Evolutionary conservation across 2,888 invertebrate species (phyloP).

Genomic region (Lasioglossum morio): DNA sequence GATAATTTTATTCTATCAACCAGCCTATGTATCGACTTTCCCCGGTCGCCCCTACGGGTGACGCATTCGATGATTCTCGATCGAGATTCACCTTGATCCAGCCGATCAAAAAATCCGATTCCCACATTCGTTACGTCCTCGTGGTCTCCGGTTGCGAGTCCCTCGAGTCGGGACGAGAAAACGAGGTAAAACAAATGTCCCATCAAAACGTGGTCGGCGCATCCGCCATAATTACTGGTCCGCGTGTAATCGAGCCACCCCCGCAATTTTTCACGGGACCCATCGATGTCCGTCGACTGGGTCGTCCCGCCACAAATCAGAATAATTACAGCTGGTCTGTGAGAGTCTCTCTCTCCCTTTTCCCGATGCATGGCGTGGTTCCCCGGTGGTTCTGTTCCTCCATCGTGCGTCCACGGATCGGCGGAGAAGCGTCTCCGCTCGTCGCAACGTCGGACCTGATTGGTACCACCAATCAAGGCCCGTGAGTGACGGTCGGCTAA

Average conservation of each 20-base stretch:
- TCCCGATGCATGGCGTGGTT: constrained; percentile 8
- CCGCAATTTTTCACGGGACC: constrained; percentile 22
- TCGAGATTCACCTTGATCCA: neutral
- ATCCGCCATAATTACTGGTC: constrained; percentile 49
- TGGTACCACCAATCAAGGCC: constrained; percentile 75
- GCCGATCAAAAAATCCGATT: constrained; percentile 1
- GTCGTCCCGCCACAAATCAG: constrained; percentile 38
- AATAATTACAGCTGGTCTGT: constrained; percentile 44
- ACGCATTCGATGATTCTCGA: neutral
- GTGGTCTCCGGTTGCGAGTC: neutral
- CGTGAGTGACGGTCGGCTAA: constrained; percentile 79
- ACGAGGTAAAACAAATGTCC: constrained; percentile 37
- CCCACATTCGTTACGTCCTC: constrained; percentile 5
- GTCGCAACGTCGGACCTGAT: constrained; percentile 66
- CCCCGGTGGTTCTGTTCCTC: constrained; percentile 32
- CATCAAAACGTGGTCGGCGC: constrained; percentile 39
- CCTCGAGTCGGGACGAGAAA: neutral
- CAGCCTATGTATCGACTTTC: neutral
- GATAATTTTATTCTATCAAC: neutral
- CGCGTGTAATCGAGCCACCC: constrained; percentile 45
- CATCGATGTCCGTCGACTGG: neutral
- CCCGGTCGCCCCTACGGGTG: neutral
- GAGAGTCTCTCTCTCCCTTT: neutral
- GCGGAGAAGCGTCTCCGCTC: constrained; percentile 34
- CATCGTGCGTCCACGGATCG: constrained; percentile 30